These are phyloP conservation scores for Eptesicus fuscus DNA, from an alignment of 2,113 vertebrate genomes.

Conservation along the genomic window DNA sequence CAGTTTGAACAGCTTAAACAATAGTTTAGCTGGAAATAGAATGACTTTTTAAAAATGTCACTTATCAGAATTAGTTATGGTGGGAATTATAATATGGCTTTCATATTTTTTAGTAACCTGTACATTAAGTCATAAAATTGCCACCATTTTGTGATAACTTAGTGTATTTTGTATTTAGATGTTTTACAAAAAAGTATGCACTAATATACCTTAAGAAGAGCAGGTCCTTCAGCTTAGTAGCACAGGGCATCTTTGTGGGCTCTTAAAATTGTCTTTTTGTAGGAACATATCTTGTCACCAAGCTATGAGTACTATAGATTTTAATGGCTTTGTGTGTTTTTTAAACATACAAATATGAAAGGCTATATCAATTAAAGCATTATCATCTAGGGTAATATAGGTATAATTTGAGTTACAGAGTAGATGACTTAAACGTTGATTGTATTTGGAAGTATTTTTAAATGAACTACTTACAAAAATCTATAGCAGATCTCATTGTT, in stretches of 20 bases:
- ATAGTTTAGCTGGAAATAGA: slow-evolving; percentile 59
- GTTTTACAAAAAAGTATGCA: neutral
- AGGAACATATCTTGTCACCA: neutral
- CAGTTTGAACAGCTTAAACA: slow-evolving; percentile 43
- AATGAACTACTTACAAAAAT: neutral
- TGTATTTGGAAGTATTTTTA: slow-evolving; percentile 12
- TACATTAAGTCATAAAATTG: slow-evolving; percentile 1
- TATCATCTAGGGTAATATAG: neutral
- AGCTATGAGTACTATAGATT: neutral
- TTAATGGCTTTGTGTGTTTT: neutral
- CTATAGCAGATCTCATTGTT: neutral
- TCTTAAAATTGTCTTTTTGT: neutral
- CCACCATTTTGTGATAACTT: neutral
- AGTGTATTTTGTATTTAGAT: slow-evolving; percentile 1
- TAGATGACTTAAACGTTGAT: slow-evolving; percentile 9
- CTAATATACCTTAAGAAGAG: neutral
- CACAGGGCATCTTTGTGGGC: neutral
- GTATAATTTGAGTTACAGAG: neutral
- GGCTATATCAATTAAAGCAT: neutral
- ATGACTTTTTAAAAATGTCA: slow-evolving; percentile 47
- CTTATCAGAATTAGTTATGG: slow-evolving; percentile 41
- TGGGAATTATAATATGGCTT: neutral
- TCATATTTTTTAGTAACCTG: slow-evolving; percentile 39
- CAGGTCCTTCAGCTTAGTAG: neutral
- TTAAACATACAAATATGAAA: neutral